These are phyloP conservation scores for Dysdera silvatica DNA, from an alignment of 1,140 invertebrate genomes.

Conservation along the genomic window DNA sequence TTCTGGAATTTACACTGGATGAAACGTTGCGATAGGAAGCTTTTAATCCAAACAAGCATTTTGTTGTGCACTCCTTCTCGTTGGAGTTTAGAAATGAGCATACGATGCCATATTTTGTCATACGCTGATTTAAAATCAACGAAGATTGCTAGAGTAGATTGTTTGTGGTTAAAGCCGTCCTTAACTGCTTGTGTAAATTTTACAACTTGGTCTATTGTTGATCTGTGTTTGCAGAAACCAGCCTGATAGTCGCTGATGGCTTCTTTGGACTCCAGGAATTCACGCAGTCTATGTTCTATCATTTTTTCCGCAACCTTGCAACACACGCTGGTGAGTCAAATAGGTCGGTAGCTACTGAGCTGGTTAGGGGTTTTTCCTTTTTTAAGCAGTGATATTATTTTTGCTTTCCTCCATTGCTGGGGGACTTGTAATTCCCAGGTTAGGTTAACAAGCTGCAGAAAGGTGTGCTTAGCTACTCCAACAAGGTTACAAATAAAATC, in stretches of 20 bases:
- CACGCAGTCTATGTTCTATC: neutral
- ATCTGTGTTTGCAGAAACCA: neutral
- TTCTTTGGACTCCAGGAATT: slow-evolving; percentile 1
- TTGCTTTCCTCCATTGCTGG: neutral
- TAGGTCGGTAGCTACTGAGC: slow-evolving; percentile 2
- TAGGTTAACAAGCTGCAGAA: neutral
- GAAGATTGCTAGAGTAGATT: slow-evolving; percentile 6
- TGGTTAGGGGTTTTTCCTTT: neutral
- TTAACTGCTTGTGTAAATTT: slow-evolving; percentile 2
- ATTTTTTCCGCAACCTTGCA: slow-evolving; percentile 13
- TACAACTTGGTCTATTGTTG: neutral
- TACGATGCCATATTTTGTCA: slow-evolving; percentile 9
- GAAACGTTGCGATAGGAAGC: neutral
- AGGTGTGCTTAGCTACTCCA: neutral
- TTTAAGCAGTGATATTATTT: neutral
- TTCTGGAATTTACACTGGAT: slow-evolving; percentile 4
- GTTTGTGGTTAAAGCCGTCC: slow-evolving; percentile 13
- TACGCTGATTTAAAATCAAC: slow-evolving; percentile 20
- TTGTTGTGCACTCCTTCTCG: neutral
- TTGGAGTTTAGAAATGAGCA: slow-evolving; percentile 3
- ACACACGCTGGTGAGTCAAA: neutral
- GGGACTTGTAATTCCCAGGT: neutral
- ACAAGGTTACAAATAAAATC: neutral
- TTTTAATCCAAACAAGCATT: slow-evolving; percentile 8
- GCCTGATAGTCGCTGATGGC: neutral